Base-by-base conservation (phyloP, 2,888 invertebrate genomes). In the Tetropium fuscum region DNA sequence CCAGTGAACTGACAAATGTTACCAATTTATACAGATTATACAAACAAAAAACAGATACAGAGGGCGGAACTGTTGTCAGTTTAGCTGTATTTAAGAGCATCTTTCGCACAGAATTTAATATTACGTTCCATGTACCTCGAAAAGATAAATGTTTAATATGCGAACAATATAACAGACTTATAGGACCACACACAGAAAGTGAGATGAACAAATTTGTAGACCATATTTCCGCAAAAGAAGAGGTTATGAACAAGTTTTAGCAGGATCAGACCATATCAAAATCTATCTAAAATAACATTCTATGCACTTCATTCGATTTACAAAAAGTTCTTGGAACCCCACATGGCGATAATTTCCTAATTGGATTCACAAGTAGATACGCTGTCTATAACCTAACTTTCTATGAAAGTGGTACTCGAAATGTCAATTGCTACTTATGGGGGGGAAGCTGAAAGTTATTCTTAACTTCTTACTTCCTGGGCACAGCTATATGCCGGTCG, bases 401-500 rank as follows among this genome's bases (percentile, higher is more conserved):
- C 7, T 36, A 13, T 36, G 16, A 16, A n/a, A 36, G 36, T 16
- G 15, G 15, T 15, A 36, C 13, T 1, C 15, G 13, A 16, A 36
- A 36, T 36, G 16, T 13, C 2, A 3, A 16, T n/a, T 38, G 38
- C n/a, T 38, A 19, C 10, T 8, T 38, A 18, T 38, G 38, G 18
- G 15, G 36, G 16, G 5, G 36, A 16, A 15, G 16, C n/a, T 16
- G 2, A 36, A 16, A 36, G 36, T 6, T 15, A 8, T 6, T 38
- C 8, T 18, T 16, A 10, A 38, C 3, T n/a, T 38, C 16, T 16
- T 63, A 11, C 18, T 63, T 6, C 67, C 74, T 27, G 77, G 77
- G 8, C 75, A 78, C 55, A 75, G 74, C 10, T 71, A 71, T 55
- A 78, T 79, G 77, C 73, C 77, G 2, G 76, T 76, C 1, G 77